Conservation (phyloP, 2,113 vertebrate genomes). For the Elephas maximus region DNA sequence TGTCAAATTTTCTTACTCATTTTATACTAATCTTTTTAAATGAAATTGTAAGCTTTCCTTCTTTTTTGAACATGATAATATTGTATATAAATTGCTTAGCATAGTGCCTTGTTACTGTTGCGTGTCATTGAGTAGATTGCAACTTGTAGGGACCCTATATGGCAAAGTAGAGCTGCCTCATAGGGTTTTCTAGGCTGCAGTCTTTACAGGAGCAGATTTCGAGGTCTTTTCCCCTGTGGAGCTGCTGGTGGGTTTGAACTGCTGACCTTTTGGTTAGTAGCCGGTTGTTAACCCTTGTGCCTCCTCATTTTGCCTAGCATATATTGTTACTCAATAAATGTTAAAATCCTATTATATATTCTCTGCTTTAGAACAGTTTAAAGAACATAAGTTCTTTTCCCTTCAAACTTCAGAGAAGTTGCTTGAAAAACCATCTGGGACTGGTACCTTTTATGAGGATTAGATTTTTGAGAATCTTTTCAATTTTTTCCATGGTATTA, state of each 20-base stretch:
- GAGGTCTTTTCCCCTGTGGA: neutral
- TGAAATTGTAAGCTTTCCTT: conserved; percentile 50
- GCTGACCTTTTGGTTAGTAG: neutral
- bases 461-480: neutral
- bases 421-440: neutral
- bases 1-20: neutral
- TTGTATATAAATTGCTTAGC: neutral
- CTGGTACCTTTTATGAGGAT: neutral
- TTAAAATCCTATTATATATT: conserved; percentile 33
- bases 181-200: neutral
- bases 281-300: neutral
- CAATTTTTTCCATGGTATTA: neutral
- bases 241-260: neutral
- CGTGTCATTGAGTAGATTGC: neutral
- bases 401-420: neutral
- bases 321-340: neutral
- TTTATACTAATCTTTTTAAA: conserved; percentile 7
- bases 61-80: conserved; percentile 22
- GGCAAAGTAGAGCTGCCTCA: neutral
- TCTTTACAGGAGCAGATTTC: neutral
- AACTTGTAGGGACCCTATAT: no score
- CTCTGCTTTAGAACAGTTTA: conserved; percentile 22
- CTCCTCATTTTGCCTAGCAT: neutral
- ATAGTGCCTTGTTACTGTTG: neutral
- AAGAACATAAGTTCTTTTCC: neutral